Evolutionary conservation across 2,797 vertebrate genomes (phyloP), one percentile per base, ranked within the genome.

Genomic region (Perodicticus potto): DNA sequence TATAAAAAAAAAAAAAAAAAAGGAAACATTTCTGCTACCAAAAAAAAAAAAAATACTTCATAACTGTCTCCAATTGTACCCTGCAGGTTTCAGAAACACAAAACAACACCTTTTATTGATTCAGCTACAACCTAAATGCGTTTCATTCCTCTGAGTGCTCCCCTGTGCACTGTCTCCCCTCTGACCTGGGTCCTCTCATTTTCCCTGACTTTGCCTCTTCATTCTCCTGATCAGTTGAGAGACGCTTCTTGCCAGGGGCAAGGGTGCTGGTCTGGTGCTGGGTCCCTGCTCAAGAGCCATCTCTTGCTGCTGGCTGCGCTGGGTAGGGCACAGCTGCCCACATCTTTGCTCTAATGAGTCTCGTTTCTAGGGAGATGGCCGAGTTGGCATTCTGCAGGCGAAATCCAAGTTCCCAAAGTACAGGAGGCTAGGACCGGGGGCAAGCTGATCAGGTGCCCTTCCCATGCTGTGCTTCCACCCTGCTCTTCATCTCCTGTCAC

Each of bases 71-170:
- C 0, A 0, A 0, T 10, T 0, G 2, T 95, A 78, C 93, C 97
- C 97, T 86, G 80, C 8, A 34, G 95, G 84, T 93, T 96, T 97
- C 92, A 98, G 97, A 96, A 97, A 92, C 91, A 96, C 23, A 8
- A 94, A 96, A 74, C 94, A 89, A 96, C 97, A 97, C 57, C 53
- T 93, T 95, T 14, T 72, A 97, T 95, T 74, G 94, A 97, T 97
- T 98, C 77, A 96, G 72, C 32, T 3, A 17, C 90, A 93, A 69
- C 95, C 95, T 37, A 82, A 86, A 72, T 89, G 7, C 63, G 11
- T 25, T 67, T 96, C 95, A 93, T 77, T 76, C 95, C 82, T 85
- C 7, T 94, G 89, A 96, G 76, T 2, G 3, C 59, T 97, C 96
- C 87, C 72, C 8, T 2, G 92, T 5, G 19, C 25, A 2, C 11